Base-by-base conservation (phyloP, 2,113 vertebrate genomes). In the Ictalurus punctatus region DNA sequence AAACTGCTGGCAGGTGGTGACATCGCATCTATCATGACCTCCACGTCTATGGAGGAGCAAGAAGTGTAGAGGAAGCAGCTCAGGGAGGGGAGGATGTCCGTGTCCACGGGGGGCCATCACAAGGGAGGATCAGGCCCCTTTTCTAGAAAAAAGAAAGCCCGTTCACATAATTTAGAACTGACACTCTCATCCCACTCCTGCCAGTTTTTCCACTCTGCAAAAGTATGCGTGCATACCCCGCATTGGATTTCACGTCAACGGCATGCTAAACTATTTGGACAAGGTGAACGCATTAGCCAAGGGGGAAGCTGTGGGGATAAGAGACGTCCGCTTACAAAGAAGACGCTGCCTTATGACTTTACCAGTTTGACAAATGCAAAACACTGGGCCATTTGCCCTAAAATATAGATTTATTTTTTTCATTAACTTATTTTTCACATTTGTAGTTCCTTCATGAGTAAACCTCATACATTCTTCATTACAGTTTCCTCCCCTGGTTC, bases 21-120 rank as follows among this genome's bases (percentile, higher is more conserved):
- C 90, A 93, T 91, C 87, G 88, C 90, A 93, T 93, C 90, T 88
- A 91, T 91, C 92, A 92, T 88, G 86, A 79, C 89, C 88, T 79
- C 74, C 30, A 10, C 74, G 61, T 40, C 88, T 67, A 52, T 12
- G 4, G 54, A 89, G 25, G 40, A 85, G 78, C 86, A 63, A 30
- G 76, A 89, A 78, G 86, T 88, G 84, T 61, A 54, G 61, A 88
- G 92, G 91, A 89, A 90, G 81, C 76, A 79, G 44, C 86, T 52
- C 61, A 59, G 84, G 48, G 65, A 74, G 63, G 79, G 83, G 86
- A 91, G 73, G 86, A 85, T 89, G 71, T 88, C 88, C 48, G 19
- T 86, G 84, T 76, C 91, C 84, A 84, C n/a, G 74, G 74, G 89
- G 90, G 88, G 88, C 74, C 83, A 78, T 86, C 65, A 58, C 30